phyloP scores from a whole-genome alignment of 2,113 vertebrate species.

The Leptobrachium leishanense region DNA sequence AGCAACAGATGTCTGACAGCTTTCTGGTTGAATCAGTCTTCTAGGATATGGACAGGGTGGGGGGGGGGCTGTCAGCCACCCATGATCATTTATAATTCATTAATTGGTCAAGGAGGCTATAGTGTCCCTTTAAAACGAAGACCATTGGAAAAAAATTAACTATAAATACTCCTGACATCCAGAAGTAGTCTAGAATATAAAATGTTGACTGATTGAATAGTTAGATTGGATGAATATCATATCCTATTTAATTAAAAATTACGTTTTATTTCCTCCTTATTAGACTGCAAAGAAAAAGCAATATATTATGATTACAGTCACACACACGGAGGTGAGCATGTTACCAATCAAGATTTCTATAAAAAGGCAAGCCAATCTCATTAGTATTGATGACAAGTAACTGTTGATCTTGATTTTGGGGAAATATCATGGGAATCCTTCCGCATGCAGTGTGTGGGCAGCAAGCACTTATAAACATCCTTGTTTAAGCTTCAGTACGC shows the following conservation, averaged over 20 bases:
- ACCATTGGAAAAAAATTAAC: no score
- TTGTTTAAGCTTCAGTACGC: slow-evolving; percentile 1
- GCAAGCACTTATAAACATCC: slow-evolving; percentile 7
- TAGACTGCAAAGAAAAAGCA: not conserved
- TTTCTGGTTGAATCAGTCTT: no score
- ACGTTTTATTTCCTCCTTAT: no score
- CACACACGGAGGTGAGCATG: not conserved
- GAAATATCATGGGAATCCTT: slow-evolving; percentile 20
- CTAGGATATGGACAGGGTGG: no score
- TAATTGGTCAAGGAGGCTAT: no score
- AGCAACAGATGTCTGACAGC: no score
- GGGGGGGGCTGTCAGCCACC: no score
- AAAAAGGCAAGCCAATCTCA: slow-evolving; percentile 11
- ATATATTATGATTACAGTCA: not conserved
- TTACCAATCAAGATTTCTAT: slow-evolving; percentile 7
- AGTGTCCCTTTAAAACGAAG: no score
- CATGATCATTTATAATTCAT: no score
- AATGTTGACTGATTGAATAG: no score
- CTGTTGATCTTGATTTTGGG: slow-evolving; percentile 20
- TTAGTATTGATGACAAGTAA: slow-evolving; percentile 42
- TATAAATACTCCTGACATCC: no score
- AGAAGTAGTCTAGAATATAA: no score
- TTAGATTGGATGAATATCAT: not conserved
- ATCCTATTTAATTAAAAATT: not conserved
- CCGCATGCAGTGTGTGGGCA: slow-evolving; percentile 1